Evolutionary conservation across 2,888 invertebrate species (phyloP).

Genomic region (Cryptocheilus praepositus): DNA sequence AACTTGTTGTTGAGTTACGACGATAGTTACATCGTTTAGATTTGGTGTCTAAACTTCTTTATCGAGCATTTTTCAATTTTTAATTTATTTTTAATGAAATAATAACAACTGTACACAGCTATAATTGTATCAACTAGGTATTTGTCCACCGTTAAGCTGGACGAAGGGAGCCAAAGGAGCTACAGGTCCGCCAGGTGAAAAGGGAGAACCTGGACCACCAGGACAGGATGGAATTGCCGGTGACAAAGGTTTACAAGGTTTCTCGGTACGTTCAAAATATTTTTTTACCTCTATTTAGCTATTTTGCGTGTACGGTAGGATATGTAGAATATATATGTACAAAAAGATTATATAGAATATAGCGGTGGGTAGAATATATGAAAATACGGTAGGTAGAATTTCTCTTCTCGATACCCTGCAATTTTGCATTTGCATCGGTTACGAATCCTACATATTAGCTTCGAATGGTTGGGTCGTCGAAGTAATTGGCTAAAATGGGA

Average conservation of each 20-base stretch:
- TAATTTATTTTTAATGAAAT: no score
- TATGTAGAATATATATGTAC: no score
- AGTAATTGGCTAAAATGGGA: background rate
- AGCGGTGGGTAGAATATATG: no score
- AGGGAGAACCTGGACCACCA: constrained; percentile 79
- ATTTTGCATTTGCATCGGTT: no score
- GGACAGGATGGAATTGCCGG: constrained; percentile 78
- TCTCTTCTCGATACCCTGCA: no score
- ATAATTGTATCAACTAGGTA: constrained; percentile 67
- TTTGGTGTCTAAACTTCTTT: no score
- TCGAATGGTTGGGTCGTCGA: background rate
- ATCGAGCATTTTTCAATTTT: no score
- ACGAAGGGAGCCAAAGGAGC: constrained; percentile 78
- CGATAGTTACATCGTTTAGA: no score
- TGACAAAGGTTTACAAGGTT: constrained; percentile 79
- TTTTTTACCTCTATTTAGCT: background rate
- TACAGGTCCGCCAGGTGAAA: constrained; percentile 79
- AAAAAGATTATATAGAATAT: no score
- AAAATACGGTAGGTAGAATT: no score
- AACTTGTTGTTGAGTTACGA: background rate
- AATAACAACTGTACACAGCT: no score
- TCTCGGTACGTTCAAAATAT: constrained; percentile 73
- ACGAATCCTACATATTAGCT: no score
- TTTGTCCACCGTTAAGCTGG: constrained; percentile 77
- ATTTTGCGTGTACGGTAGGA: background rate